phyloP scores from a whole-genome alignment of 2,113 vertebrate genomes.

The Numida meleagris region DNA sequence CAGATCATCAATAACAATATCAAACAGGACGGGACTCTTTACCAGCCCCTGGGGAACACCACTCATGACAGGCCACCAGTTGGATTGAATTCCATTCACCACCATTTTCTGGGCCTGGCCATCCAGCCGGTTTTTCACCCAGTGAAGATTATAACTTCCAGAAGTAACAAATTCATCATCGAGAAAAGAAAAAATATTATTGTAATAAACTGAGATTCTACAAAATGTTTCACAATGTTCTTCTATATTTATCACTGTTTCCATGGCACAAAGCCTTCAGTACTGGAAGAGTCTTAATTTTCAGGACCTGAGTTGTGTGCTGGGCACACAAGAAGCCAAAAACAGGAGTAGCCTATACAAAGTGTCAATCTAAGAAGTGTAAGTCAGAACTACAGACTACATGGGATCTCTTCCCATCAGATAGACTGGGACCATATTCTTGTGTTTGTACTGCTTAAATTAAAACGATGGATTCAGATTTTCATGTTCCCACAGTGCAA shows the following conservation, averaged over 20 bases:
- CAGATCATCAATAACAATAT: too few species aligned
- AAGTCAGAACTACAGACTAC: not conserved
- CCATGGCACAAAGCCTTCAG: not conserved
- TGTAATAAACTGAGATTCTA: not conserved
- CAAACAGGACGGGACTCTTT: too few species aligned
- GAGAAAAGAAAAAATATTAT: not conserved
- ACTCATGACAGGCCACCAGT: too few species aligned
- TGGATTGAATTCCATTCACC: too few species aligned
- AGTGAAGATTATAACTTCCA: not conserved
- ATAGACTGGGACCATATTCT: accelerated
- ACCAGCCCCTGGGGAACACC: too few species aligned
- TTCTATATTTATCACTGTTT: not conserved
- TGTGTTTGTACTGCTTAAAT: accelerated
- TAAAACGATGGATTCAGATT: not conserved
- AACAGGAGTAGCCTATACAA: not conserved
- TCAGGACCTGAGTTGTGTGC: not conserved
- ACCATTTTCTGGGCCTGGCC: too few species aligned
- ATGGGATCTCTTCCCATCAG: not conserved
- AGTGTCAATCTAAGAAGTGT: too few species aligned
- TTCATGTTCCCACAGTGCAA: not conserved
- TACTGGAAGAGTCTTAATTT: not conserved
- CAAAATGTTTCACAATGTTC: not conserved
- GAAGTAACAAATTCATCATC: not conserved
- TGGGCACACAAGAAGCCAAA: not conserved
- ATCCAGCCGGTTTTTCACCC: too few species aligned